A percentile compares a stretch with the other conserved stretches of the same genome.
Evolutionary conservation across 2,113 vertebrate species (phyloP).

Genomic region (Gambusia affinis): DNA sequence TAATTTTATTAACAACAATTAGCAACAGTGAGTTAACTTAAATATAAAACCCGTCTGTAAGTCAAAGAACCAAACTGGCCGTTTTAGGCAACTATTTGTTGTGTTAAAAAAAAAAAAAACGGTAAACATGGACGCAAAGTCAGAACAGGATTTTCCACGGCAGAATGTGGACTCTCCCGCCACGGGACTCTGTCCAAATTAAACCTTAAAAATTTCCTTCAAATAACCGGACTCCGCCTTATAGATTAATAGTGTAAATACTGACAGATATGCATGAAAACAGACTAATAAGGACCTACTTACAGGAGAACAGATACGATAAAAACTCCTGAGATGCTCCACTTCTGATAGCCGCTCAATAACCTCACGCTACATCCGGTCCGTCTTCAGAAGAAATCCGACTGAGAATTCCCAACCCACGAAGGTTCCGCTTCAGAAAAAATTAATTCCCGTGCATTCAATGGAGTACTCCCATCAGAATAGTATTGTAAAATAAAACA

Average conservation of each 20-base stretch:
- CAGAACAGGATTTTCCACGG: not conserved
- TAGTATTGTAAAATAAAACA: too few species aligned
- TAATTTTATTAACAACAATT: too few species aligned
- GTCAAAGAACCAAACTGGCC: not conserved
- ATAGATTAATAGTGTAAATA: rapidly evolving
- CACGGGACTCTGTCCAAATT: not conserved
- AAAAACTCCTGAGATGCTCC: slow-evolving; percentile 24
- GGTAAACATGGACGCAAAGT: not conserved
- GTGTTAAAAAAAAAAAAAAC: too few species aligned
- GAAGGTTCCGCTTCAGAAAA: slow-evolving; percentile 16
- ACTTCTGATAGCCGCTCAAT: slow-evolving; percentile 18
- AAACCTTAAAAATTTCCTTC: not conserved
- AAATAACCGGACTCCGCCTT: rapidly evolving
- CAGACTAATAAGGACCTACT: rapidly evolving
- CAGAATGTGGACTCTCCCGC: slow-evolving; percentile 39
- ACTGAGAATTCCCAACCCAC: not conserved
- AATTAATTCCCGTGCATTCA: too few species aligned
- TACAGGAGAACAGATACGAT: not conserved
- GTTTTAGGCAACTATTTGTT: not conserved
- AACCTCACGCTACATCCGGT: slow-evolving; percentile 74
- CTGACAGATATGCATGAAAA: rapidly evolving
- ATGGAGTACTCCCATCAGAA: too few species aligned
- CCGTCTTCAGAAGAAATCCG: slow-evolving; percentile 32
- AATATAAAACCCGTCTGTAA: not conserved
- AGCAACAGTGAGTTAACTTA: too few species aligned